Base-by-base conservation (phyloP, 2,888 invertebrate genomes). In the Meganola albula region DNA sequence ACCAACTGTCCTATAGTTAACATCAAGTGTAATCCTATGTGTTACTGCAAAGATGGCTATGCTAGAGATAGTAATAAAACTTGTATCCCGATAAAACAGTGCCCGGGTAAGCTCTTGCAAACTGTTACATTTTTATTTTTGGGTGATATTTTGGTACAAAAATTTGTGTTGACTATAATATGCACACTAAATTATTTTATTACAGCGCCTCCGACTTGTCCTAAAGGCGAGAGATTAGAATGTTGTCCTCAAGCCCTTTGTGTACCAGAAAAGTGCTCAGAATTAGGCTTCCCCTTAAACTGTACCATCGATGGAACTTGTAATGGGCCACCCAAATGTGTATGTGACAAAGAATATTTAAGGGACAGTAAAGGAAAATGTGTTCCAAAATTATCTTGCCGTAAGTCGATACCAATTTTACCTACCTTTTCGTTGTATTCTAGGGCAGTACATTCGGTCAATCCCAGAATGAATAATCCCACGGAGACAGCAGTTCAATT, bases 21-120 rank as follows among this genome's bases (percentile, higher is more conserved):
- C 16, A 49, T 47, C 2, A 30, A 40, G 10, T 72, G 72, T 43
- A 68, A 58, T 6, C 20, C 14, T 4, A 40, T 24, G 48, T 73
- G 72, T 37, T 70, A 68, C 31, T 73, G 73, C 24, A 45, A 57
- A 20, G 44, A 67, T 24, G 67, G 58, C 5, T 64, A 61, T 12
- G 67, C 71, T 2, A 56, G 70, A 22, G 44, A 64, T 23, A 7
- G 26, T 1, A 33, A 47, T 1, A 47, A 49, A 1, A 42, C 44
- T 8, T 70, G 69, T 27, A 37, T 68, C 10, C 55, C 51, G 10
- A 46, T 61, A 10, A 12, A 37, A 0, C 18, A 64, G 2, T 68
- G 67, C 31, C 49, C 59, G 40, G 45, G 65, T 61, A 53, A 47
- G 8, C 10, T 7, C 10, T 12, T 18, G 18, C 8, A 18, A 10